Base-by-base conservation (phyloP, 2,113 vertebrate genomes). In the Aplodontia rufa region DNA sequence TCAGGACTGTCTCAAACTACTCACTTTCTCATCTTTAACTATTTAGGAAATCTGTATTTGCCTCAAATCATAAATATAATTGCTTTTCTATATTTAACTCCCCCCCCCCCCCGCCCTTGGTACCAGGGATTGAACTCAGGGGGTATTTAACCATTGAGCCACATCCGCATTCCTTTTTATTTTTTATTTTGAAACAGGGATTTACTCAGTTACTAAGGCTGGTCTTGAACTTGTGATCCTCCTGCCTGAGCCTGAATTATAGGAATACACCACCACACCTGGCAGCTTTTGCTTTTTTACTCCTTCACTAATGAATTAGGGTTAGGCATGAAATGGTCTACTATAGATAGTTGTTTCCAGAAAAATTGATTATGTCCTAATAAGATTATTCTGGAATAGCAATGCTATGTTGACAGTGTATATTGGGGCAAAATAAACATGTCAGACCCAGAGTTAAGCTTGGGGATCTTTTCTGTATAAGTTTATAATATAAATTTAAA, bases 341-440 rank as follows among this genome's bases (percentile, higher is more conserved):
- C 28, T 90, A 14, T 53, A 91, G 62, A 49, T 87, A 80, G 32
- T 87, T 55, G 11, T 6, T 94, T 87, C 60, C 26, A 47, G 62
- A 93, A 94, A 68, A 66, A 75, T 74, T 69, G 80, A 92, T 87
- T 90, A 26, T 80, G 30, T 80, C 40, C 28, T 72, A 80, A 28
- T 71, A 68, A 87, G 71, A 80, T 93, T 89, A 78, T 86, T 89
- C 93, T 82, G 26, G 4, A 91, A 82, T 91, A 82, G 47, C 47
- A 45, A 87, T 75, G 47, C 71, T 91, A 94, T 90, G 3, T 90
- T 96, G 62, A 74, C 22, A 92, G 13, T 72, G 19, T 69, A 3
- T 83, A 58, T 92, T 87, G 74, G 58, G 40, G 47, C 20, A 87
- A 86, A 94, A 74, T 81, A 95, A 87, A 71, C 55, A 66, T 53